These are phyloP conservation scores for Papilio elwesi DNA, from an alignment of 2,888 invertebrate species.

Conservation along the genomic window DNA sequence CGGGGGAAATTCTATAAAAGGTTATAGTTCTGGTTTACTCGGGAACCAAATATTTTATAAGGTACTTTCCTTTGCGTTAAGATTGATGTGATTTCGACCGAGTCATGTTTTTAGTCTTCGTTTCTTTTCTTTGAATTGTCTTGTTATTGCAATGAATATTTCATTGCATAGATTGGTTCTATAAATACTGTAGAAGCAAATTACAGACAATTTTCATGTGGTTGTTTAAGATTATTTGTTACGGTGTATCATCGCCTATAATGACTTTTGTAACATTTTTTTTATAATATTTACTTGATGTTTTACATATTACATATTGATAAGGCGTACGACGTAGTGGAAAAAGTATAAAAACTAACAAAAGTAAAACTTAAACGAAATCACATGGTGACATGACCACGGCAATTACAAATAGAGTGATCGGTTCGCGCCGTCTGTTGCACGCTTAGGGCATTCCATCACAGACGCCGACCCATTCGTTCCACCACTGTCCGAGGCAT, in stretches of 20 bases:
- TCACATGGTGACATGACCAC: conserved; percentile 17
- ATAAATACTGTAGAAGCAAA: conserved; percentile 9
- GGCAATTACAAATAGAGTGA: conserved; percentile 31
- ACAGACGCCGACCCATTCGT: conserved; percentile 33
- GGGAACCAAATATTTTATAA: conserved; percentile 76
- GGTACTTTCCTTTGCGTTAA: conserved; percentile 66
- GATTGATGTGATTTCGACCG: conserved; percentile 74
- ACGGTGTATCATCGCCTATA: no score
- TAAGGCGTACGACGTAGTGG: no score
- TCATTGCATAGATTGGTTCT: conserved; percentile 16
- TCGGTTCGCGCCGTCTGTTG: conserved; percentile 29
- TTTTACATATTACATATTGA: no score
- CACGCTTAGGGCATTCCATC: conserved; percentile 37
- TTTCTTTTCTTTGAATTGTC: conserved; percentile 25
- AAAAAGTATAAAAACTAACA: background rate
- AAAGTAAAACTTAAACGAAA: background rate
- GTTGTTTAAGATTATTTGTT: no score
- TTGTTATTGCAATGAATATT: conserved; percentile 13
- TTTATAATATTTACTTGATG: no score
- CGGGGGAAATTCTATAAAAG: conserved; percentile 42
- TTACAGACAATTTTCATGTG: conserved; percentile 21
- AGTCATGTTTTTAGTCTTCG: conserved; percentile 55
- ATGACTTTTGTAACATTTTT: no score
- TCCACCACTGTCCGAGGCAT: conserved; percentile 43
- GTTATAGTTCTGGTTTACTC: conserved; percentile 53